phyloP scores from a whole-genome alignment of 2,113 vertebrate species.

The Semnornis frantzii region DNA sequence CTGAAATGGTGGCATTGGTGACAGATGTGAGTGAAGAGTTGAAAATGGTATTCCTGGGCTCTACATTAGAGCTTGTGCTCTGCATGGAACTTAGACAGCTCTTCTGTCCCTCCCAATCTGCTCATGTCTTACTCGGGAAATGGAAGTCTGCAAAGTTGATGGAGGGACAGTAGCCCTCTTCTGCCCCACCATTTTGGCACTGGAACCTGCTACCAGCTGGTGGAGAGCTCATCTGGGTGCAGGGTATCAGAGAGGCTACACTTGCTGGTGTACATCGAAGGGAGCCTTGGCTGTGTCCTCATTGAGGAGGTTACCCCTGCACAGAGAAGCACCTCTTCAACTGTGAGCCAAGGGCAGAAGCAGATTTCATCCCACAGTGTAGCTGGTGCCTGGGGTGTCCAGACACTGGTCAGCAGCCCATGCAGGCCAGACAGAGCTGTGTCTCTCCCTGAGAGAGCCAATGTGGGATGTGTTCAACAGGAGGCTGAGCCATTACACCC shows the following conservation, averaged over 20 bases:
- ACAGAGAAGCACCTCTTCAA: neutral
- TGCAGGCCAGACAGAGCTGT: no score
- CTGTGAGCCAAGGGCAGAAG: neutral
- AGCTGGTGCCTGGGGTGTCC: neutral
- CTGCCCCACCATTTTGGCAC: neutral
- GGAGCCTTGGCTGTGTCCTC: neutral
- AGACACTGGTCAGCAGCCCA: neutral
- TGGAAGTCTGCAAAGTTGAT: neutral
- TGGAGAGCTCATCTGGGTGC: neutral
- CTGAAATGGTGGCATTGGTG: neutral
- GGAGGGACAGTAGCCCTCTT: neutral
- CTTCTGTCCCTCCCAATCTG: neutral
- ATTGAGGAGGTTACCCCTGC: neutral
- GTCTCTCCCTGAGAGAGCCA: no score
- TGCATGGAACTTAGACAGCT: neutral
- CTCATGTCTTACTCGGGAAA: neutral
- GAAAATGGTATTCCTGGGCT: neutral
- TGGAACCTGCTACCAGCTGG: neutral
- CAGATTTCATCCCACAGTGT: neutral
- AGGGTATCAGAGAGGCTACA: neutral
- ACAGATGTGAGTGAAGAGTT: neutral
- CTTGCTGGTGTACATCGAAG: rapidly evolving
- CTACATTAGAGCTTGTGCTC: neutral
- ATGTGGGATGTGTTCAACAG: rapidly evolving
- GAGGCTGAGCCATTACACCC: neutral